phyloP scores from a whole-genome alignment of 2,797 vertebrate genomes.

The Astyanax mexicanus region DNA sequence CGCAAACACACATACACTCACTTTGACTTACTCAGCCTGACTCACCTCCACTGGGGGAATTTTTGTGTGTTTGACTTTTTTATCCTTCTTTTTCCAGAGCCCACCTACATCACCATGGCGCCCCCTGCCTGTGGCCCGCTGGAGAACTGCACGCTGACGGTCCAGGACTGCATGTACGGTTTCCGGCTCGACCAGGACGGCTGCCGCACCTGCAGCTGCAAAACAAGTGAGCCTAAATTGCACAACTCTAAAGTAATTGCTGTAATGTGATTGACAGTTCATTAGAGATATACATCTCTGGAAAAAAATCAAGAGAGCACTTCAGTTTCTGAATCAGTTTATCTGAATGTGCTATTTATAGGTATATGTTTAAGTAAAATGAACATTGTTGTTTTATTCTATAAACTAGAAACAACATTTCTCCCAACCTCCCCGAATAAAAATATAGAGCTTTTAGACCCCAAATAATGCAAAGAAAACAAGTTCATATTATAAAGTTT shows the following conservation, averaged over 20 bases:
- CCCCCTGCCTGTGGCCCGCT: slow-evolving; percentile 82
- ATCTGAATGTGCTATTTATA: no score
- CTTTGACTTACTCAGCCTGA: slow-evolving; percentile 47
- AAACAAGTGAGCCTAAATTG: slow-evolving; percentile 80
- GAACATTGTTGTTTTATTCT: no score
- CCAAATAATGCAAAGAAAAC: no score
- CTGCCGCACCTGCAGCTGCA: slow-evolving; percentile 87
- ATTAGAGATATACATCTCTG: no score
- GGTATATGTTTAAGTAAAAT: no score
- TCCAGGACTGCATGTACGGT: slow-evolving; percentile 83
- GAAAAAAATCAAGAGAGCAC: no score
- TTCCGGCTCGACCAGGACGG: slow-evolving; percentile 82
- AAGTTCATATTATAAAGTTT: no score
- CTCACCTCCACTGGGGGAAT: slow-evolving; percentile 45
- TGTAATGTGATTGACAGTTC: background rate
- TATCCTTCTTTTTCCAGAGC: slow-evolving; percentile 72
- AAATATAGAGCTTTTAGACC: no score
- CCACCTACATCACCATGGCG: slow-evolving; percentile 89
- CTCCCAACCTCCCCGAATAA: no score
- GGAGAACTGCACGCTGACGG: slow-evolving; percentile 83
- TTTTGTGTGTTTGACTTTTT: slow-evolving; percentile 35
- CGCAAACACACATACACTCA: slow-evolving; percentile 28
- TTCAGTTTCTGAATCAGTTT: no score
- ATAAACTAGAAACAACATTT: no score
- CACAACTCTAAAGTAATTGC: no score